Base-by-base conservation (phyloP, 2,888 invertebrate genomes). In the Tridacna gigas region DNA sequence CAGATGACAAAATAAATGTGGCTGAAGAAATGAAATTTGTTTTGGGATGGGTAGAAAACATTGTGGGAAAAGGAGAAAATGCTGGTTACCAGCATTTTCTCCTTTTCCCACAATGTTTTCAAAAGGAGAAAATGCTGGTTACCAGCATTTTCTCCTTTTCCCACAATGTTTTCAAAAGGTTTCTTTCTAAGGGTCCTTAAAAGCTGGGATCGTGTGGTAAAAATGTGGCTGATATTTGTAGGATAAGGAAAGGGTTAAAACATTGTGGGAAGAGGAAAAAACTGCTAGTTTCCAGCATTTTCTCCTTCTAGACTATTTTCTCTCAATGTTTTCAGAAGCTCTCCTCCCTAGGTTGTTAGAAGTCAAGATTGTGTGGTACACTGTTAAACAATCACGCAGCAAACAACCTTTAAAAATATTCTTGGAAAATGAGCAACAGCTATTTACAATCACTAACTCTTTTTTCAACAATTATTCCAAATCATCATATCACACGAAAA, bases 1-100 rank as follows among this genome's bases (percentile, higher is more conserved):
- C 37, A 37, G 37, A 4, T 7, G 37, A 37, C 37, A 37, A 37
- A 37, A 37, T 37, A 4, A 37, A 37, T 4, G 37, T 37, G 7
- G 7, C 37, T 37, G 37, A 37, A 37, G 7, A 37, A 4, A 4
- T 37, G 37, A 37, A 37, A 37, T 37, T 37, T 37, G 37, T 37
- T 37, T 37, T 37, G 37, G 2, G 37, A 56, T 5, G 20, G 56
- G 56, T 65, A 15, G 3, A 65, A 25, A 26, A 65, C 15, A 63
- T 25, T 63, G 22, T 63, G 63, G 63, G 22, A 63, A 63, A 63
- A 63, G 37, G 37, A 56, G 56, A 26, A 67, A 67, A 45, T 28
- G 67, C 45, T 67, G 15, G 37, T 37, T 28, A 28, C n/a, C 13
- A 37, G 67, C 45, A 67, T 13, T 67, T 67, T 67, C 67, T 67